Evolutionary conservation across 2,113 vertebrate species (phyloP).

Genomic region (Dromaius novaehollandiae): DNA sequence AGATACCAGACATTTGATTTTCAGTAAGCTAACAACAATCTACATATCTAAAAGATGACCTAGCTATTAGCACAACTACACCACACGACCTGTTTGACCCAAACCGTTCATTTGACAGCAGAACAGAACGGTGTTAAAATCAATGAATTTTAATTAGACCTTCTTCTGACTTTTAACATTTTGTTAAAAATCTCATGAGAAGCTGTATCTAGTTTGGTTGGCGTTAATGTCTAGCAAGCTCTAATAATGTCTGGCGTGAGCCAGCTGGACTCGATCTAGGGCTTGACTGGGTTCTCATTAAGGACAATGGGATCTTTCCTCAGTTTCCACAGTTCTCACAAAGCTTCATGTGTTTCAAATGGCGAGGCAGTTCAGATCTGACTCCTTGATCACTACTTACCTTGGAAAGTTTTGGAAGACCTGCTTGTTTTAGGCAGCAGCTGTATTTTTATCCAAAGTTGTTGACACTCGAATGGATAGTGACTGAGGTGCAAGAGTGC

Average conservation of each 20-base stretch:
- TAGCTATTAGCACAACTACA: not conserved
- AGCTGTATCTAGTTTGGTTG: not conserved
- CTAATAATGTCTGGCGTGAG: not conserved
- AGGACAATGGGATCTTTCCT: not conserved
- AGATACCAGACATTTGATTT: not conserved
- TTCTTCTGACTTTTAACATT: not conserved
- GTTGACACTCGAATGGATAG: not conserved
- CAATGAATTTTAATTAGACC: not conserved
- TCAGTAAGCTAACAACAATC: not conserved
- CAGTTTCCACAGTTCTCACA: accelerated
- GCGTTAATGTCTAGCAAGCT: not conserved
- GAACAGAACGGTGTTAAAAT: not conserved
- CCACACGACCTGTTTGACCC: not conserved
- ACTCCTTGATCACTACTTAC: not conserved
- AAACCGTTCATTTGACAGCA: not conserved
- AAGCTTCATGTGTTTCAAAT: not conserved
- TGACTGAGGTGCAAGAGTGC: not conserved
- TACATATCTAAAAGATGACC: not conserved
- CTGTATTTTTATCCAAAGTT: not conserved
- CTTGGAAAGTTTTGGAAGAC: not conserved
- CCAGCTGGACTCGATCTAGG: not conserved
- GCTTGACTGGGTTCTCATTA: not conserved
- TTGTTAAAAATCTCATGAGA: not conserved
- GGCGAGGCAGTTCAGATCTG: not conserved
- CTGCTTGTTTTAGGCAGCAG: not conserved